Base-by-base conservation (phyloP, 1,140 invertebrate species). In the Bombus confusus region DNA sequence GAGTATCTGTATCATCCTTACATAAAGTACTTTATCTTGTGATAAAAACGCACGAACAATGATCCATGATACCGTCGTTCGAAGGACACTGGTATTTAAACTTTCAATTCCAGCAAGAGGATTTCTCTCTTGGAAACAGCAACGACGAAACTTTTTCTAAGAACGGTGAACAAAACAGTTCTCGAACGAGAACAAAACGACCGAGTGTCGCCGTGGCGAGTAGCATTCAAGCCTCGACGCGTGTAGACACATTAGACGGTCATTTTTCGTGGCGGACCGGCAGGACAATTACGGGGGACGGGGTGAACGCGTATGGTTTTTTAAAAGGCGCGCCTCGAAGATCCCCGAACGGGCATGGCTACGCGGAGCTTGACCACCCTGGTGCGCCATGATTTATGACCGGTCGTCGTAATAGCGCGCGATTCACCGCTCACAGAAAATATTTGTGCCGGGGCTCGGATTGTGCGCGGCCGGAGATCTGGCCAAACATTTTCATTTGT, bases 401-500 rank as follows among this genome's bases (percentile, higher is more conserved):
- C 79, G 81, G 79, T 69, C 87, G 73, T 89, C 85, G 91, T 92
- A 88, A 90, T 91, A 90, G 91, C 90, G 87, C 85, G 90, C 91
- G 89, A 93, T 93, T 93, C 91, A 91, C 75, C 76, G 88, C 86
- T 87, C 88, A 85, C 86, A 93, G 88, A 89, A 90, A 90, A 91
- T 93, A 93, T 94, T 93, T 93, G 89, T 93, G 92, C 90, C 86
- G 66, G 71, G 74, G 66, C 43, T 59, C 76, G 86, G 88, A 91
- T 89, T 92, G 90, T 92, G 80, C 87, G 68, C 79, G 77, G 75
- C 37, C 74, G 72, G 88, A 85, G 84, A 85, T 90, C 87, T 83
- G 90, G 88, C 84, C 87, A 91, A 92, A 93, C 91, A 93, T 94
- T 93, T 93, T 93, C 92, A 93, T 93, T 92, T 91, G 83, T 76